phyloP scores from a whole-genome alignment of 2,888 invertebrate species.

The Frankliniella fusca region DNA sequence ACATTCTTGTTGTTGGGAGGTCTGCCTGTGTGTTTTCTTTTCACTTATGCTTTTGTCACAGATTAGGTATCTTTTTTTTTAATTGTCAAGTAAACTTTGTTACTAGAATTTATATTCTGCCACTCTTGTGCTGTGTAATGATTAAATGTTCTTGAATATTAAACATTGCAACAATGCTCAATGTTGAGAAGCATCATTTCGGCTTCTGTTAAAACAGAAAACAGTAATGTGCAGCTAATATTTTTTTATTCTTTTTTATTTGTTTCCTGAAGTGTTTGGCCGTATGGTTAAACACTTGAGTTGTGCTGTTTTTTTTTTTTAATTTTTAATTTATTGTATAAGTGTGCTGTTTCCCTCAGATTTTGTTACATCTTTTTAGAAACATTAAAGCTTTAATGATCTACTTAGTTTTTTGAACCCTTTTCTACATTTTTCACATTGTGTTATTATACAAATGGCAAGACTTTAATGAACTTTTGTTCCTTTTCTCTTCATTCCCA shows the following conservation, averaged over 20 bases:
- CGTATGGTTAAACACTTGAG: not conserved
- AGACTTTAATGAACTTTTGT: not conserved
- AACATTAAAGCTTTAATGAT: conserved; percentile 23
- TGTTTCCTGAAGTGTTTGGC: conserved; percentile 18
- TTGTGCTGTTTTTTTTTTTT: no score
- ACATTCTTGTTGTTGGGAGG: conserved; percentile 36
- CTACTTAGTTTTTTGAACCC: conserved; percentile 16
- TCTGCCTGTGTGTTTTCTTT: conserved; percentile 38
- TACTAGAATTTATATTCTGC: conserved; percentile 23
- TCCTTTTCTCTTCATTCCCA: not conserved
- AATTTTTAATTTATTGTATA: conserved; percentile 23
- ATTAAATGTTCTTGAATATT: conserved; percentile 9
- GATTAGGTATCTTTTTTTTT: conserved; percentile 35
- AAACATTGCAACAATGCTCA: conserved; percentile 13
- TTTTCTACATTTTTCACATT: conserved; percentile 16
- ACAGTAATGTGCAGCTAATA: conserved; percentile 9
- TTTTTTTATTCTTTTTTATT: conserved; percentile 27
- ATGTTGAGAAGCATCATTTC: not conserved
- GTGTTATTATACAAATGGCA: conserved; percentile 11
- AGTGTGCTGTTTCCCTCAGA: conserved; percentile 24
- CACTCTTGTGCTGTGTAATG: conserved; percentile 15
- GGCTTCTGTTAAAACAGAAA: conserved; percentile 18
- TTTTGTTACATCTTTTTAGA: conserved; percentile 23
- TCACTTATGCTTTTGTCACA: conserved; percentile 37
- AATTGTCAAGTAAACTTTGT: conserved; percentile 7